phyloP scores from a whole-genome alignment of 2,888 invertebrate species.

The Microctonus hyperodae region DNA sequence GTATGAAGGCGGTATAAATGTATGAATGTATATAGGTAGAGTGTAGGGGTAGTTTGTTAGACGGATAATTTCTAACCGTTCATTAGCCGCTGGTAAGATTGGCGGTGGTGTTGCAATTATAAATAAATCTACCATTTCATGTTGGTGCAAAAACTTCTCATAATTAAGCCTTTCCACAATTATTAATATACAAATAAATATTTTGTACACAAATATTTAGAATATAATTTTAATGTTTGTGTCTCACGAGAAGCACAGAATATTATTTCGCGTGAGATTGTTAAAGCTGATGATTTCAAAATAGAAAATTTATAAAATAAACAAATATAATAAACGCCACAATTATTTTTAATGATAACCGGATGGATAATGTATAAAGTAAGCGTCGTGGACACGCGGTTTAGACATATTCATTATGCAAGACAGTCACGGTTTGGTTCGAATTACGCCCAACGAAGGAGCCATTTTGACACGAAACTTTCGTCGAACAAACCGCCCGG shows the following conservation, averaged over 20 bases:
- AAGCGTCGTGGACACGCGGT: slow-evolving; percentile 30
- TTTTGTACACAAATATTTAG: neutral
- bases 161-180: too few relatives aligned
- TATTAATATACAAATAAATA: neutral
- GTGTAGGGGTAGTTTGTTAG: slow-evolving; percentile 43
- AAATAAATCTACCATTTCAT: slow-evolving; percentile 28
- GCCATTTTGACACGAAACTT: slow-evolving; percentile 40
- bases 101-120: slow-evolving; percentile 37
- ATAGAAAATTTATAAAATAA: slow-evolving; percentile 10
- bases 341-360: slow-evolving; percentile 33
- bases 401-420: slow-evolving; percentile 40
- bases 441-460: slow-evolving; percentile 36
- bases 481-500: slow-evolving; percentile 45
- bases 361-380: slow-evolving; percentile 40
- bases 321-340: slow-evolving; percentile 28
- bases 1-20: slow-evolving; percentile 16
- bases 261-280: too few relatives aligned
- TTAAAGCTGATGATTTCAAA: neutral
- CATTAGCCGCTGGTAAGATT: slow-evolving; percentile 41
- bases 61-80: slow-evolving; percentile 50
- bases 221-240: too few relatives aligned
- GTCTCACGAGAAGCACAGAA: too few relatives aligned
- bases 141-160: neutral
- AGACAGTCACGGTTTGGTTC: slow-evolving; percentile 35
- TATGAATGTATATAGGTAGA: slow-evolving; percentile 28